Percentiles rank a stretch among this genome's conserved stretches.
Conservation (phyloP, 2,113 vertebrate genomes). For the Ctenodactylus gundi region DNA sequence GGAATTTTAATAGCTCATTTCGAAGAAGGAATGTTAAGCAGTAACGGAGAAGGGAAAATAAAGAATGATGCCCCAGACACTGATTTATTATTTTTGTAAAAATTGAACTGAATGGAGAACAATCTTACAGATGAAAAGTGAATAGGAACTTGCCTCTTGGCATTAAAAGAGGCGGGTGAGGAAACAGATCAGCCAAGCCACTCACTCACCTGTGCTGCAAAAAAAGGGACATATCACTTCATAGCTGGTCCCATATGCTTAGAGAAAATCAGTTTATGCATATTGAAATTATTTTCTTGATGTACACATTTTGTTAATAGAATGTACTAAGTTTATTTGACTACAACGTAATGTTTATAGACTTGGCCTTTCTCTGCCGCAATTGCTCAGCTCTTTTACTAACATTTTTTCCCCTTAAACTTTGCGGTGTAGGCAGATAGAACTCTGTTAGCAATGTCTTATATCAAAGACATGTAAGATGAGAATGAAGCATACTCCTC, state of each 20-base stretch:
- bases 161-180: not conserved
- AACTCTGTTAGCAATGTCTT: not conserved
- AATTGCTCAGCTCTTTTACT: not conserved
- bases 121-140: not conserved
- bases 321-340: not conserved
- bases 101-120: not conserved
- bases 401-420: not conserved
- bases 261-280: not conserved
- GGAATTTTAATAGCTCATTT: not conserved
- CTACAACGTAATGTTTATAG: not conserved
- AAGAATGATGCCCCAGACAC: not conserved
- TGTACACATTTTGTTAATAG: not conserved
- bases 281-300: not conserved
- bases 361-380: not conserved
- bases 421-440: not conserved
- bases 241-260: not conserved
- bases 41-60: not conserved
- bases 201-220: not conserved
- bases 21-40: conserved; percentile 3
- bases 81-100: not conserved
- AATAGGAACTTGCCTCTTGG: not conserved
- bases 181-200: not conserved
- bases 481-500: not conserved
- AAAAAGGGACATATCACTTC: no score
- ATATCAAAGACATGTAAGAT: no score